Evolutionary conservation across 92 coral and sea anemone genomes (phyloP), one percentile per base, ranked within the genome.

Genomic region (Phenganax stokvisi): DNA sequence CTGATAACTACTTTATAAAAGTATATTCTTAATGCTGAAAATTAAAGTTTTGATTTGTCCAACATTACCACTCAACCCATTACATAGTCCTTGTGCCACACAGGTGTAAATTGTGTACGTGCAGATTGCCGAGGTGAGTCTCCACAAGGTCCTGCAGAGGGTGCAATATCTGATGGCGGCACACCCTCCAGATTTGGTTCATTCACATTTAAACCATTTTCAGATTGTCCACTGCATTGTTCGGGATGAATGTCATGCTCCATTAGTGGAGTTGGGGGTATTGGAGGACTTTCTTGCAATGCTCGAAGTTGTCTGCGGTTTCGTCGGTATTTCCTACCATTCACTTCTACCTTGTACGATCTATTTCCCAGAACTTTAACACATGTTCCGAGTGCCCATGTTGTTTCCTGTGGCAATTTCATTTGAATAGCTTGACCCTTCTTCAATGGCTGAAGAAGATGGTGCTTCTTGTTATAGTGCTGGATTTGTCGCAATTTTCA

Each of bases 351-450:
- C 63, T 74, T 55, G 74, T 83, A 83, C 17, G 85, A 83, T 52
- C 85, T 17, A 17, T 58, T 83, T 30, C 10, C 57, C 80, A 83
- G 20, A 13, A 51, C 81, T 28, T 81, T 28, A 6, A 74, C 54
- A 69, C 85, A 83, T 1, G 81, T 83, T 47, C 80, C 85, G 70
- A 73, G 80, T 5, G 31, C 16, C 85, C 81, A 82, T 82, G 57
- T 55, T 71, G 74, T 51, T 54, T 74, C 74, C 25, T 20, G 25
- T 20, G 25, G 25, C 25, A 20, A 20, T 20, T 20, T 20, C 25
- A 20, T 20, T 20, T 20, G 25, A 20, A 20, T 20, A 20, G 25
- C 25, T 20, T 20, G 25, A 20, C 25, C 25, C 25, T 20, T 20
- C 25, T 20, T 20, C 25, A 20, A 20, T 20, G 25, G 25, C 25